Base-by-base conservation (phyloP, 1,140 invertebrate species). In the Agrypnia vestita region DNA sequence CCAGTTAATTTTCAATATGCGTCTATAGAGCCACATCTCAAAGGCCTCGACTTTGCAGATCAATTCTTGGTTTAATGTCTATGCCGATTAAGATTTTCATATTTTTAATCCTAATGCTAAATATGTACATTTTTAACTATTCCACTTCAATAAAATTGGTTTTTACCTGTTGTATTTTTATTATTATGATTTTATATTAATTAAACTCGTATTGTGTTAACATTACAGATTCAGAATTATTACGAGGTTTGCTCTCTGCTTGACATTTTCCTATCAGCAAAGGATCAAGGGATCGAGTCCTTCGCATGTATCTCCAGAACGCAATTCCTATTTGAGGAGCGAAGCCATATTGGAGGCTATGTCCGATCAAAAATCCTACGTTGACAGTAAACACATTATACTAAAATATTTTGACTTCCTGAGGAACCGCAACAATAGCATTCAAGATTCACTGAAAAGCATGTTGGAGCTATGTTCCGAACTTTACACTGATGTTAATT, bases 181-280 rank as follows among this genome's bases (percentile, higher is more conserved):
- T 3, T 3, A 35, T 35, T 35, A 1, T 51, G n/a, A 12, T 51
- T n/a, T 4, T 51, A 51, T 51, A 13, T 9, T 1, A 51, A 51
- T 51, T 51, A 51, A 15, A 51, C 11, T 51, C n/a, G 11, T 51
- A 35, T 19, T 51, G 12, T 12, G 7, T 72, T 72, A 21, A 17
- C 3, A 56, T 67, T 80, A 35, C n/a, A 83, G 82, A 62, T 83
- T 83, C 53, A 49, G 79, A 46, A 79, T 83, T 21, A 73, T 83
- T 10, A 73, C 79, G 3, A 75, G 51, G 64, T 83, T 59, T 72
- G 72, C 71, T 47, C 74, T 78, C 17, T 80, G 76, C 53, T 43
- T 71, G 12, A 49, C 53, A 4, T 17, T 76, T 44, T 55, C 76
- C 21, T 35, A 76, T 17, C 61, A 76, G 13, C 74, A 76, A 51